Base-by-base conservation (phyloP, 2,888 invertebrate species). In the Dynastes maya region DNA sequence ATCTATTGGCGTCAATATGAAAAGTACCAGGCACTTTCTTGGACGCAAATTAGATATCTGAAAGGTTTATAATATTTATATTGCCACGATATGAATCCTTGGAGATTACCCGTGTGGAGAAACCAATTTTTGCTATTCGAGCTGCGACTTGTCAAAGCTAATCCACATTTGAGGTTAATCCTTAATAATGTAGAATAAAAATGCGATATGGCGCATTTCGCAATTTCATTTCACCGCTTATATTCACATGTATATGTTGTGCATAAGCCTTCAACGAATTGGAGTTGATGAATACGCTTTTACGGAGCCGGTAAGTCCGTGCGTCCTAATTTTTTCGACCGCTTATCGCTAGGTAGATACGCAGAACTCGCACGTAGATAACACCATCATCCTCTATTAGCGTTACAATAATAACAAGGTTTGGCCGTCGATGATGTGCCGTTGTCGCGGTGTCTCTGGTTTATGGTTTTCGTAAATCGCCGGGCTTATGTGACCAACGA, bases 401-500 rank as follows among this genome's bases (percentile, higher is more conserved):
- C 64, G 64, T n/a, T 29, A 37, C 64, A 32, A 32, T 2, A 37
- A 61, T 61, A 67, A 67, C 22, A 16, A 67, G 67, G 16, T 45
- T 67, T 49, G 67, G 67, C 22, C 67, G 45, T n/a, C 45, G 45
- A 16, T 16, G 67, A 40, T 40, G 67, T 16, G 67, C 16, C 67
- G 37, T 45, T 32, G 32, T 32, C 32, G 32, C 45, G 45, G 9
- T 8, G 45, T 45, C 9, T 11, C 45, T 45, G 45, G 45, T 32
- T 32, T 40, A 22, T 37, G 13, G 11, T 40, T 67, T 67, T 67
- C 11, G 40, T 67, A 67, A 49, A 67, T 4, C 61, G 61, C 61
- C 61, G 9, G 61, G 68, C 68, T 51, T 68, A 68, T 71, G 71
- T 37, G 71, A 71, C 71, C 71, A 71, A 58, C 55, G 71, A 40